Evolutionary conservation across 2,113 vertebrate genomes (phyloP), one percentile per base, ranked within the genome.

Genomic region (Motacilla alba): DNA sequence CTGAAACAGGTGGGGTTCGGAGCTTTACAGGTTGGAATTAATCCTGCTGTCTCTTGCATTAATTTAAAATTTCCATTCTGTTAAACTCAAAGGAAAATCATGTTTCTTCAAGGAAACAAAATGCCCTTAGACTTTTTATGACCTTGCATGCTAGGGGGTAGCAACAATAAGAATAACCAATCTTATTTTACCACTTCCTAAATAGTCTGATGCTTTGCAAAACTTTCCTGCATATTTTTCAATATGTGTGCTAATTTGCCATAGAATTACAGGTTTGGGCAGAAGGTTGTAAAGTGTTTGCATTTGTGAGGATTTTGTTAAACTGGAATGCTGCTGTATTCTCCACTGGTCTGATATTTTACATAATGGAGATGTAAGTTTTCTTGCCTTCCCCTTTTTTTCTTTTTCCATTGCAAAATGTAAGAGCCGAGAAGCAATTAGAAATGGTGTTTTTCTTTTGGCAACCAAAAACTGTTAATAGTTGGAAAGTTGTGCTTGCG

Each of bases 401-500:
- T 66, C 76, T 74, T 83, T 83, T 91, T 66, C 63, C 39, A 13
- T 72, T 87, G 50, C 89, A 82, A 88, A 94, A 85, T 74, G 62
- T 62, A 88, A 90, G 16, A 86, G 49, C 80, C 64, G 82, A 78
- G 83, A 84, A 96, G 96, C 97, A 97, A 97, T 97, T 97, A 97
- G 82, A 97, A 95, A 95, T 93, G 77, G 83, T 94, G 92, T 87
- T 96, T 96, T 94, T 94, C 87, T 92, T 91, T 97, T 98, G 97
- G 97, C 97, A 97, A 96, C 87, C 95, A 81, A 96, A 95, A 97
- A 79, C 90, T 95, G 95, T 97, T 97, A 98, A 81, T 97, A 97
- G 94, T 97, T 49, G 8, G 96, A 98, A 98, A 98, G 97, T 97
- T 98, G 89, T 96, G 94, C 96, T 97, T 98, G 97, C 37, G 2